phyloP scores from a whole-genome alignment of 1,140 invertebrate species.

The Camponotus floridanus region DNA sequence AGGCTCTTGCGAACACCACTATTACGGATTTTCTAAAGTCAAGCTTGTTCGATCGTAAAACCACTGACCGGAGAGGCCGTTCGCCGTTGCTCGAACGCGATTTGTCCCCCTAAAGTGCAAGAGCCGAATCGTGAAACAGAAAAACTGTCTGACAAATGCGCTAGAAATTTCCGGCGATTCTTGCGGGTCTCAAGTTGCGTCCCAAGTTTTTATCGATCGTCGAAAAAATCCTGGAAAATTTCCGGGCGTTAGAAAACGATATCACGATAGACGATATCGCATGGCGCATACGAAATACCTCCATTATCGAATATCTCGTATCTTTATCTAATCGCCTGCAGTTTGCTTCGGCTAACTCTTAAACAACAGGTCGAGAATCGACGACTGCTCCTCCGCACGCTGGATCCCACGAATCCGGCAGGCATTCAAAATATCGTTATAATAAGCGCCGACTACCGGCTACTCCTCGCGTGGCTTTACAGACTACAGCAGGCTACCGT shows the following conservation, averaged over 20 bases:
- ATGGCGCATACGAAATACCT: neutral
- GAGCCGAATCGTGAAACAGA: constrained; percentile 4
- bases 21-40: constrained; percentile 69
- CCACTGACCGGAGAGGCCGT: constrained; percentile 57
- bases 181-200: neutral
- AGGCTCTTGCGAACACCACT: constrained; percentile 67
- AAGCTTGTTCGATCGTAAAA: constrained; percentile 73
- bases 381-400: neutral
- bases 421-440: constrained; percentile 71
- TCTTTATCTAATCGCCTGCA: neutral
- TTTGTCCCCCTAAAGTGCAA: neutral
- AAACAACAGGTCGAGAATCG: constrained; percentile 18
- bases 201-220: neutral
- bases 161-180: neutral
- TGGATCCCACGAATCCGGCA: constrained; percentile 47
- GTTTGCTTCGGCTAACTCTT: constrained; percentile 17
- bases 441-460: constrained; percentile 77
- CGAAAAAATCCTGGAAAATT: neutral
- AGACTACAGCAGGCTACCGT: constrained; percentile 73
- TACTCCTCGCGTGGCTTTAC: constrained; percentile 69
- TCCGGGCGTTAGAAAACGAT: neutral
- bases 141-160: neutral
- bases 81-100: constrained; percentile 14
- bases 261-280: neutral
- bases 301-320: neutral